Conservation (phyloP, 1,140 invertebrate species). For the Mactra quadrangularis region DNA sequence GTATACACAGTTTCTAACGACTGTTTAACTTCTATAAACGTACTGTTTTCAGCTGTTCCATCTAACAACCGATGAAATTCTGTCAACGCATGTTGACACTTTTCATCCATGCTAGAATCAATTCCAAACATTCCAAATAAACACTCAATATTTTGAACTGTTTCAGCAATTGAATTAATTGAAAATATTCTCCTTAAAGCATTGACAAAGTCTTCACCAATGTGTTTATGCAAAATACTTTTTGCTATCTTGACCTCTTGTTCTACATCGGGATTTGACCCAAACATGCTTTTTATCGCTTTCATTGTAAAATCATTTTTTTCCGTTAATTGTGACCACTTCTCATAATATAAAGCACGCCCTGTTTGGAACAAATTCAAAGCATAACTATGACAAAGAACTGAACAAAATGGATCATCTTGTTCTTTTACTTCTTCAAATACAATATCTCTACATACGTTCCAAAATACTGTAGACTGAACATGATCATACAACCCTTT, state of each 20-base stretch:
- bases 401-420: neutral
- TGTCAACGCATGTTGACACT: slow-evolving; percentile 20
- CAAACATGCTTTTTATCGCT: neutral
- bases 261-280: neutral
- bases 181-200: neutral
- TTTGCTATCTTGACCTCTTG: neutral
- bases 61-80: slow-evolving; percentile 29
- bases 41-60: neutral
- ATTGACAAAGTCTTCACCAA: neutral
- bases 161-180: neutral
- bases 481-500: neutral
- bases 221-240: neutral
- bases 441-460: neutral
- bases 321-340: neutral
- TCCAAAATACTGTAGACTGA: neutral
- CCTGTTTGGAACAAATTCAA: neutral
- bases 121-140: neutral
- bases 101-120: neutral
- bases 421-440: no score
- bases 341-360: neutral
- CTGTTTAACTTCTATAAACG: slow-evolving; percentile 32
- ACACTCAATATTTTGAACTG: neutral
- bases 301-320: neutral
- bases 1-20: slow-evolving; percentile 22
- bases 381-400: neutral